Evolutionary conservation across 2,888 invertebrate species (phyloP), one percentile per base, ranked within the genome.

Genomic region (Cryptus viduatorius): DNA sequence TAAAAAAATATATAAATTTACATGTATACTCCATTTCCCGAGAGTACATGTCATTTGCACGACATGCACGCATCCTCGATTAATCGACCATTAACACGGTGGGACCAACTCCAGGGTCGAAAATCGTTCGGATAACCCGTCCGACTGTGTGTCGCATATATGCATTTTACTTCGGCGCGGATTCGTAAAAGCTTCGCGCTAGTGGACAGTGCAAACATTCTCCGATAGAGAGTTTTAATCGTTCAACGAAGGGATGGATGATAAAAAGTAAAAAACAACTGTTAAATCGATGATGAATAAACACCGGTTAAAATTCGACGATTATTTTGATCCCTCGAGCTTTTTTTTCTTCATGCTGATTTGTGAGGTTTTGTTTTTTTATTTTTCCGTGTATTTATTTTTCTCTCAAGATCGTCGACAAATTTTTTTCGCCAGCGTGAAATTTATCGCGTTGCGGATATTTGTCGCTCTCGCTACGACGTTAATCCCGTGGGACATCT

Each of bases 1-100:
- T 12, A 46, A 79, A 79, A 65, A 72, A 72, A 61, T 78, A 79
- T 83, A 79, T 8, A 37, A 5, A 37, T 37, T 5, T 4, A 8
- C 37, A 37, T 8, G 37, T 37, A 4, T 79, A 83, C 79, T 79
- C 67, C 68, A 61, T 73, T 79, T 73, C 59, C 73, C 73, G 50
- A 53, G 56, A 31, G 78, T 19, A n/a, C 53, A 79, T 73, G 83
- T 83, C 83, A 79, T 79, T 83, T 79, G 68, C 83, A 48, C 12
- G 53, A 79, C 73, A 79, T 79, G 68, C 83, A 48, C 12, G 53
- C 50, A 44, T 53, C 42, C 71, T 65, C 75, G 67, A 81, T 81
- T 75, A 75, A 76, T 75, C 56, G 46, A 19, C 56, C 44, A 72
- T 72, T 65, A 72, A 72, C 64, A 29, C 14, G 14, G 24, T 59